Evolutionary conservation across 2,113 vertebrate genomes (phyloP), one percentile per base, ranked within the genome.

Genomic region (Micromys minutus): DNA sequence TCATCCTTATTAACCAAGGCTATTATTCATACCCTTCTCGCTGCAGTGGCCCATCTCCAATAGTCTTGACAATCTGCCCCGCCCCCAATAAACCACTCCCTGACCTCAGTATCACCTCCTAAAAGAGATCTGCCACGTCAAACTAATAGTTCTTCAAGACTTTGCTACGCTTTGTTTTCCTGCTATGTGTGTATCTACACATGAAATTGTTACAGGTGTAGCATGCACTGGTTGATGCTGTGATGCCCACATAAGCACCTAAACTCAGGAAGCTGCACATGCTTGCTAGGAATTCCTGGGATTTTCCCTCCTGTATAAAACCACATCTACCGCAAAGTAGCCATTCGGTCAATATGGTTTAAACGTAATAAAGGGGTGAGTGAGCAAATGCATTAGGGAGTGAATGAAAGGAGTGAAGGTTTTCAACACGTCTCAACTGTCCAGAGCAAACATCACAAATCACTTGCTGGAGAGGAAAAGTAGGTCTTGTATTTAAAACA

Each of bases 81-180:
- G 39, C 4, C n/a, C n/a, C n/a, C 24, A 61, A 52, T 8, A 3
- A 16, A 45, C 71, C 45, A 24, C 19, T 36, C 24, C 59, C 52
- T 80, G 16, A 31, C 24, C 22, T 42, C 59, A 61, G 7, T 0
- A 12, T 59, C 39, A n/a, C n/a, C 47, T 76, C 57, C 42, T 77
- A 50, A 6, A 16, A 55, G n/a, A 88, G 15, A 16, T 77, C 16
- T 84, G 10, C 50, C 47, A 59, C 84, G 22, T 36, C 8, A 45
- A 76, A 31, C 12, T 7, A 57, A 31, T 8, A 47, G 34, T 52
- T 80, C 34, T 75, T 86, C 88, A 87, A 71, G 2, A 1, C 29
- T 61, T 92, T 47, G 5, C 13, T 19, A 87, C n/a, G 22, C 17
- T 97, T 85, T 39, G 8, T 55, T 76, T 96, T 89, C 52, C 39